Evolutionary conservation across 2,888 invertebrate genomes (phyloP).

Genomic region (Endotricha flammealis): DNA sequence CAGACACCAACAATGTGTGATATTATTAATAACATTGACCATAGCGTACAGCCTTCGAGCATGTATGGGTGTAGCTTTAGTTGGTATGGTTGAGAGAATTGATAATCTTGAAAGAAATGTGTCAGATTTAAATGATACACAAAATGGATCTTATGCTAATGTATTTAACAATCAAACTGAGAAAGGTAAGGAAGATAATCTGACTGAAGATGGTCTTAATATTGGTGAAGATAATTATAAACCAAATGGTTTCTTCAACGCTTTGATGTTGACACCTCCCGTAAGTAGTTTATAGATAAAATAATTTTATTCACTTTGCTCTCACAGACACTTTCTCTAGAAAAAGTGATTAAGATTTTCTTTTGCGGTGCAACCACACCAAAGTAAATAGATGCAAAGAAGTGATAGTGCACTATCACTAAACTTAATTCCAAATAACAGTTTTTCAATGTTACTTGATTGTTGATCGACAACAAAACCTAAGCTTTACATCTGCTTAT

Average conservation of each 20-base stretch:
- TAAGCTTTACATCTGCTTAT: too few relatives aligned
- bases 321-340: background rate
- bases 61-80: constrained; percentile 6
- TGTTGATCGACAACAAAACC: too few relatives aligned
- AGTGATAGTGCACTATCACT: too few relatives aligned
- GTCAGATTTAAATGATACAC: background rate
- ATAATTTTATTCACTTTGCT: background rate
- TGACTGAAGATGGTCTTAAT: constrained; percentile 13
- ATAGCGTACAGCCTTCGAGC: constrained; percentile 1
- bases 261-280: constrained; percentile 41
- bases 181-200: too few relatives aligned
- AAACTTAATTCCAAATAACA: too few relatives aligned
- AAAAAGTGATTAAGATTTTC: background rate
- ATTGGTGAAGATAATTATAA: constrained; percentile 18
- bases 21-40: background rate
- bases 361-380: too few relatives aligned
- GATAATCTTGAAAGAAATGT: too few relatives aligned
- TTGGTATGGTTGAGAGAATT: constrained; percentile 4
- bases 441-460: too few relatives aligned
- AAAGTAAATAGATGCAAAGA: too few relatives aligned
- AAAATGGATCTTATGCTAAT: too few relatives aligned
- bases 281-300: constrained; percentile 30
- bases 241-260: constrained; percentile 31
- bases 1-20: constrained; percentile 7
- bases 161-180: too few relatives aligned